phyloP scores from a whole-genome alignment of 2,113 vertebrate genomes.

The Laticauda laticaudata region DNA sequence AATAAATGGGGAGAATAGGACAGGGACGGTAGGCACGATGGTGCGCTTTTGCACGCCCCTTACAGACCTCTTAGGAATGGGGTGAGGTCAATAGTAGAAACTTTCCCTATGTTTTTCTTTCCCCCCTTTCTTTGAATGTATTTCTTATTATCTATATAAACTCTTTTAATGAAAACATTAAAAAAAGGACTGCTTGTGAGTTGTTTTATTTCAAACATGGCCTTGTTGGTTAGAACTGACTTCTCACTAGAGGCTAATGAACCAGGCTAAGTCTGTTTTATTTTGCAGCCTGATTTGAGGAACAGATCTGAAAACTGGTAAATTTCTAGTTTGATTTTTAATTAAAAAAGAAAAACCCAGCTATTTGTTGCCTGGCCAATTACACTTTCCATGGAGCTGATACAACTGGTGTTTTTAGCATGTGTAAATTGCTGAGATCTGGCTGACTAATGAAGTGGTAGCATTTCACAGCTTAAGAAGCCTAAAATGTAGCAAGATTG shows the following conservation, averaged over 20 bases:
- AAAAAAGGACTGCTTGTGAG: conserved; percentile 42
- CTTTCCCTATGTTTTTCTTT: not conserved
- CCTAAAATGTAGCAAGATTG: not conserved
- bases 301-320: not conserved
- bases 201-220: conserved; percentile 32
- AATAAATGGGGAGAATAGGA: too few relatives aligned
- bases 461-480: not conserved
- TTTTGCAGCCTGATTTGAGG: not conserved
- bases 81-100: too few relatives aligned
- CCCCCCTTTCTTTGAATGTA: not conserved
- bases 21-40: too few relatives aligned
- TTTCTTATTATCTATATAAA: not conserved
- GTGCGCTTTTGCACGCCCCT: too few relatives aligned
- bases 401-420: not conserved
- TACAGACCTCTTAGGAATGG: too few relatives aligned
- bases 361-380: not conserved
- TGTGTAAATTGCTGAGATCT: not conserved
- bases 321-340: not conserved
- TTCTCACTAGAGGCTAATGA: conserved; percentile 3
- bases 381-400: not conserved
- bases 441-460: not conserved
- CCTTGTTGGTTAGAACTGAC: conserved; percentile 41
- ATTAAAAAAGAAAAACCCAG: not conserved
- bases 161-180: conserved; percentile 43
- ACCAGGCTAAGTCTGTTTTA: not conserved